Base-by-base conservation (phyloP, 2,888 invertebrate species). In the Acleris laterana region DNA sequence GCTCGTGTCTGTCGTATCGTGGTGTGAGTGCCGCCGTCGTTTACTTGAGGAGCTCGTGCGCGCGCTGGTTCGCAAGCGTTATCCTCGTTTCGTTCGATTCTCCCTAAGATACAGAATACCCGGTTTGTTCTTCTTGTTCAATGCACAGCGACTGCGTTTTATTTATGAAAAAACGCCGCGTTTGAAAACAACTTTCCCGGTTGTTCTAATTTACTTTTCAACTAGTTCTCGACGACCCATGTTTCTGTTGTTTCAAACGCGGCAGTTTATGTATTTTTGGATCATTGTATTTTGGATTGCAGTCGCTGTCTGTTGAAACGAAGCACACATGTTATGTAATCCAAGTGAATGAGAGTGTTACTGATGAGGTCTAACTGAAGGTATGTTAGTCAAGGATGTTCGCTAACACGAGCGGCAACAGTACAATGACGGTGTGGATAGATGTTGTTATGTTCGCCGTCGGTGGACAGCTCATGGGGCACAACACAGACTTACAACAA, bases 61-160 rank as follows among this genome's bases (percentile, higher is more conserved):
- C 98, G 84, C 98, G 96, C 94, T 98, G 97, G 94, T 99, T 99
- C 87, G 99, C 99, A 90, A 97, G 96, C 90, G 96, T 96, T 96
- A 99, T 98, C 94, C 98, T 96, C 85, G 96, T 96, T 94, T 98
- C 97, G 94, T 99, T 99, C 79, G 98, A 97, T 93, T 96, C 96
- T 79, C 96, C 97, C 89, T 89, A 89, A 76, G 84, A 84, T 83
- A 82, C 77, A 89, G 81, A 90, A 88, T 79, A 85, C 82, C 81
- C 78, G 81, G 81, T 79, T 87, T 81, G 83, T 86, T 84, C 68
- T 69, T 71, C 69, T 73, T 76, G 73, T 81, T 80, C 79, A 82
- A 81, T 81, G 71, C 73, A 85, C 82, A 84, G 83, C 83, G 83
- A 85, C 85, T 84, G 82, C 75, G 63, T 50, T 42, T 48, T 61